Evolutionary conservation across 1,140 invertebrate species (phyloP), one percentile per base, ranked within the genome.

Genomic region (Euschistus heros): DNA sequence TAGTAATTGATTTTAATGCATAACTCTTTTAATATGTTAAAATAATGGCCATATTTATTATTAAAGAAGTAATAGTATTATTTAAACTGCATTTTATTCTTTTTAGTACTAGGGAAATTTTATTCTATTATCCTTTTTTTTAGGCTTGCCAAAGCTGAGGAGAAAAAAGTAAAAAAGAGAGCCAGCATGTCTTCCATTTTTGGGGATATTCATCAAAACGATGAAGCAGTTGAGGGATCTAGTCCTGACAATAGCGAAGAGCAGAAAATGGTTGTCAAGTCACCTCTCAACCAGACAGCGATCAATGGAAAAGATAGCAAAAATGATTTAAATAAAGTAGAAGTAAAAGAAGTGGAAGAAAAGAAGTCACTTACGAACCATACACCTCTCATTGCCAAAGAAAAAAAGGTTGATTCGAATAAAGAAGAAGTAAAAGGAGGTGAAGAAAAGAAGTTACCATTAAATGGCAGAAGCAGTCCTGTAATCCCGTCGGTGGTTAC

Each of bases 61-160:
- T n/a, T n/a, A n/a, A n/a, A n/a, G n/a, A n/a, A n/a, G n/a, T n/a
- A n/a, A n/a, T n/a, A n/a, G n/a, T n/a, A n/a, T n/a, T n/a, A n/a
- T n/a, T n/a, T n/a, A n/a, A n/a, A n/a, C n/a, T n/a, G n/a, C n/a
- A n/a, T n/a, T n/a, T n/a, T n/a, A n/a, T n/a, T n/a, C n/a, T n/a
- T n/a, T n/a, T n/a, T n/a, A n/a, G 30, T 30, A 30, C 8, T 5
- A 30, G 8, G 46, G 2, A 47, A 47, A 47, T 47, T 47, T n/a
- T 47, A 5, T 47, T n/a, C 46, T 5, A 5, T 47, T 50, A 26
- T 57, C 10, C 26, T 14, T 24, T 24, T 57, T 57, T 50, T 17
- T 22, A 57, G 54, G 54, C 24, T 64, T 17, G 63, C 63, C n/a
- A 64, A 64, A 42, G 63, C 50, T 18, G 63, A 64, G 30, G 63